phyloP scores from a whole-genome alignment of 1,140 invertebrate genomes.

The Ceratina calcarata region DNA sequence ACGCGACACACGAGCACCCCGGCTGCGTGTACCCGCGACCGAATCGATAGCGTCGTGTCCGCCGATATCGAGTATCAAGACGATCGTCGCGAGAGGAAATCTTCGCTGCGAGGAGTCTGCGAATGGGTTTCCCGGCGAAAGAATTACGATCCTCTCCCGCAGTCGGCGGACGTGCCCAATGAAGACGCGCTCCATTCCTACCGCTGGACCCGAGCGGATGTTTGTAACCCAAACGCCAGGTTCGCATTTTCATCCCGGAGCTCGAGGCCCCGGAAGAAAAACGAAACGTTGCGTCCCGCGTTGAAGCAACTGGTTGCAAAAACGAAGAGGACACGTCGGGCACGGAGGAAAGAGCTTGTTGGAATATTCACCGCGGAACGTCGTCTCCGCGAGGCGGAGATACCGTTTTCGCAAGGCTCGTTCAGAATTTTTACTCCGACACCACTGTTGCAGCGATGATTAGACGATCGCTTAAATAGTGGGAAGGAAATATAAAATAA shows the following conservation, averaged over 20 bases:
- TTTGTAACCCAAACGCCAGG: not conserved
- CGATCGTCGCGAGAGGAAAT: constrained; percentile 23
- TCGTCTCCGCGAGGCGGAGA: not conserved
- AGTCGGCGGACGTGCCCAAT: constrained; percentile 59
- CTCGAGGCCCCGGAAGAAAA: not conserved
- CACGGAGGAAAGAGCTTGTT: not conserved
- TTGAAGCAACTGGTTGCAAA: constrained; percentile 48
- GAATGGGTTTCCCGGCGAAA: constrained; percentile 5
- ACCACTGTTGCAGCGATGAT: too few relatives aligned
- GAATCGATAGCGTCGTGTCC: not conserved
- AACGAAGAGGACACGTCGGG: not conserved
- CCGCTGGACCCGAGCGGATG: not conserved
- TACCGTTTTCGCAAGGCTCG: not conserved
- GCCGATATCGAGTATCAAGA: constrained; percentile 3
- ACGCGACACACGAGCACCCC: not conserved
- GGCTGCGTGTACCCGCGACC: not conserved
- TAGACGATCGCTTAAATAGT: not conserved
- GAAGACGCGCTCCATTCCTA: constrained; percentile 33
- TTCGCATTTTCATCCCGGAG: not conserved
- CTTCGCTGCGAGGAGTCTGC: not conserved
- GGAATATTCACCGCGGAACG: not conserved
- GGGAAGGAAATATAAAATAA: not conserved
- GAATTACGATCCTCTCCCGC: constrained; percentile 59
- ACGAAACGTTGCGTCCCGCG: constrained; percentile 6
- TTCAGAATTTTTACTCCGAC: not conserved